Base-by-base conservation (phyloP, 2,888 invertebrate species). In the Euclidia mi region DNA sequence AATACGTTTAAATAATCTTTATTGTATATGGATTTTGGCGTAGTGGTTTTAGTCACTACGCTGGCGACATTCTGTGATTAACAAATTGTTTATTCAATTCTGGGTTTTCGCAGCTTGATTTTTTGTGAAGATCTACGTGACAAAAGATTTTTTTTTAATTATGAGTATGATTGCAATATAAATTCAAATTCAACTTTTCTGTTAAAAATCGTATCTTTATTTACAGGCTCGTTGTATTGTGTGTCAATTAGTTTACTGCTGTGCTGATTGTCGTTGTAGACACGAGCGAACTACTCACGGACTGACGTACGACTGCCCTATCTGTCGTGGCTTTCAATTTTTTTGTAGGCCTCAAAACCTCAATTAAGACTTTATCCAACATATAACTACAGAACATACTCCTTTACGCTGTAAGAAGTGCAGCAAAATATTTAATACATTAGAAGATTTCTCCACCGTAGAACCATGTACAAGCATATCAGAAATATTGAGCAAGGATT, bases 361-460 rank as follows among this genome's bases (percentile, higher is more conserved):
- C 0, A 88, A 82, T 62, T 49, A 79, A 48, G 79, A 85, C 4
- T 92, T 94, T 43, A 76, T 92, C 6, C 57, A 70, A 48, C 95
- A 95, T 60, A 74, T 95, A 1, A 52, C 76, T 0, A 49, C 78
- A 45, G 83, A 90, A 68, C 95, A 95, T 57, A 72, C 87, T 1
- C 94, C 95, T 0, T 65, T 94, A 1, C 82, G 85, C 51, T 95
- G 95, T 58, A 83, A 68, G 32, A 94, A 91, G 81, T 95, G 94
- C 51, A 67, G 87, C 7, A 84, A 90, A 70, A 63, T 76, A 1
- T 94, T 92, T 48, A 59, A 71, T 0, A 86, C 63, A 25, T 93
- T 94, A 92, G 92, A 92, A 50, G 90, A 93, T 58, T 76, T 94
- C 0, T 20, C 61, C 0, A 81, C 87, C 15, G 82, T 94, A 7